Conservation (phyloP, 1,140 invertebrate genomes). For the Nasonia longicornis region DNA sequence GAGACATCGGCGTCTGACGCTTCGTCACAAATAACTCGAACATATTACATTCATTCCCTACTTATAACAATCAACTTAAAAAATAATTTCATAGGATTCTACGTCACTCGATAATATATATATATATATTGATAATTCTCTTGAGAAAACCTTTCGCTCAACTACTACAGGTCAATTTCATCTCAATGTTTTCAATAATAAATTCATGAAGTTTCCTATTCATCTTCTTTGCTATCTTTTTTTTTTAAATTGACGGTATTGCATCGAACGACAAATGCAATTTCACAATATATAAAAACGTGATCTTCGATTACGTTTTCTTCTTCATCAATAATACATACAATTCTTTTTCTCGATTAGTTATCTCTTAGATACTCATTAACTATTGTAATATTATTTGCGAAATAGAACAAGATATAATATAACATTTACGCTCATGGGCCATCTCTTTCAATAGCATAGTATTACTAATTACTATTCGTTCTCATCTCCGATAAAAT, state of each 20-base stretch:
- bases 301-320: constrained; percentile 14
- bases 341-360: constrained; percentile 21
- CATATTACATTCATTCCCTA: constrained; percentile 37
- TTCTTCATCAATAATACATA: constrained; percentile 11
- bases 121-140: constrained; percentile 36
- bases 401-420: constrained; percentile 61
- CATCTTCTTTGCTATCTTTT: constrained; percentile 8
- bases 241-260: constrained; percentile 30
- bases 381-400: constrained; percentile 57
- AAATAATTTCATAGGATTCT: constrained; percentile 26
- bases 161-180: constrained; percentile 17
- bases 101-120: constrained; percentile 32
- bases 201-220: background rate
- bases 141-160: constrained; percentile 25
- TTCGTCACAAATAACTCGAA: constrained; percentile 38
- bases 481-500: background rate
- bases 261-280: constrained; percentile 21
- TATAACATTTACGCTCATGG: constrained; percentile 57
- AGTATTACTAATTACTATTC: background rate
- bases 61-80: constrained; percentile 46
- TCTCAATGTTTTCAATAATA: constrained; percentile 4
- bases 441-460: background rate
- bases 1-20: constrained; percentile 43
- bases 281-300: constrained; percentile 26
- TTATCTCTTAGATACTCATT: constrained; percentile 49